Conservation (phyloP, 1,140 invertebrate genomes). For the Hycleus phaleratus region DNA sequence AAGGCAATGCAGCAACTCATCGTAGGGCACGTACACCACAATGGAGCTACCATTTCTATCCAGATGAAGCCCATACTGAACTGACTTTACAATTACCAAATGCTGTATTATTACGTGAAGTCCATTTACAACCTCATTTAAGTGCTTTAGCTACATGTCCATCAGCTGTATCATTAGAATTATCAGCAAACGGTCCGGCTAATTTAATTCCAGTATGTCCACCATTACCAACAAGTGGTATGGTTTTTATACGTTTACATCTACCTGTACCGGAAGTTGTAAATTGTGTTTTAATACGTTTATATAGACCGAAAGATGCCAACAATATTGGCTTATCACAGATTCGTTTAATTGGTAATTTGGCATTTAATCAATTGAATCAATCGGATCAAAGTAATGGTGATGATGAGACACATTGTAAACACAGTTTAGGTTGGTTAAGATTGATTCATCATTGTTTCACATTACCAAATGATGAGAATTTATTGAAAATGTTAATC, state of each 20-base stretch:
- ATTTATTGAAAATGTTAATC: constrained; percentile 43
- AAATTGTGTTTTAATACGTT: constrained; percentile 54
- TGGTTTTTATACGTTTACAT: constrained; percentile 77
- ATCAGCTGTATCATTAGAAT: constrained; percentile 79
- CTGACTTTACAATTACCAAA: constrained; percentile 79
- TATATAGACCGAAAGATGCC: constrained; percentile 79
- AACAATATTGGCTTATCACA: constrained; percentile 82
- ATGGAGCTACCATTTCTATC: constrained; percentile 90
- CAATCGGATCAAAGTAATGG: constrained; percentile 22
- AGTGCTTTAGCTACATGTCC: constrained; percentile 80
- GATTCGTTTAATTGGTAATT: constrained; percentile 74
- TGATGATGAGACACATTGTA: constrained; percentile 35
- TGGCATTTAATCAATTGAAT: constrained; percentile 57
- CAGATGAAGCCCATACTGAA: constrained; percentile 81
- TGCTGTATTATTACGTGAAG: constrained; percentile 81
- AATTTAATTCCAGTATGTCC: constrained; percentile 57
- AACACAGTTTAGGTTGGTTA: constrained; percentile 49
- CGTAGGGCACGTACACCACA: constrained; percentile 75
- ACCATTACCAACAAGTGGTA: constrained; percentile 71
- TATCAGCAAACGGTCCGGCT: constrained; percentile 50
- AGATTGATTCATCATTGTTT: constrained; percentile 61
- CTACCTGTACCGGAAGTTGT: constrained; percentile 74
- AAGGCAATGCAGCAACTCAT: constrained; percentile 57
- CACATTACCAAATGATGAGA: constrained; percentile 43
- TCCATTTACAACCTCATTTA: constrained; percentile 81